A percentile compares a stretch with the other conserved stretches of the same genome.
Conservation (phyloP, 2,797 vertebrate species). For the Rousettus madagascariensis region DNA sequence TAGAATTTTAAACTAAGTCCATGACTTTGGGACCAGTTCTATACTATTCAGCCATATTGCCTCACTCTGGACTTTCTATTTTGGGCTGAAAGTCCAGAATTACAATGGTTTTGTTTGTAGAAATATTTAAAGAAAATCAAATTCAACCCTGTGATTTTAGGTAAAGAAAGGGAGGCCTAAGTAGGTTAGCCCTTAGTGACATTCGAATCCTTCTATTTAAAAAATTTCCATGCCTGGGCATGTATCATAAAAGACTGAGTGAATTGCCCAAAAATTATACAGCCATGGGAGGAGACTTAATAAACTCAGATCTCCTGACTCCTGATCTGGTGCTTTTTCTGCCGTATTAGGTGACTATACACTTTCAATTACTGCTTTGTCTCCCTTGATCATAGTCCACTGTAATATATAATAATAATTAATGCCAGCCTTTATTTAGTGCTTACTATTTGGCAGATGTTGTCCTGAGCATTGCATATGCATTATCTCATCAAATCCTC, state of each 20-base stretch:
- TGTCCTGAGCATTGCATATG: background rate
- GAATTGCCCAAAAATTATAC: background rate
- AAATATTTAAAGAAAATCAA: background rate
- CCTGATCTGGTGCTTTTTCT: background rate
- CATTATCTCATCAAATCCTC: background rate
- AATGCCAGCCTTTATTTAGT: background rate
- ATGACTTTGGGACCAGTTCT: background rate
- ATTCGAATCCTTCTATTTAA: background rate
- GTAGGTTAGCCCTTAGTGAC: background rate
- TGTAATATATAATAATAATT: background rate
- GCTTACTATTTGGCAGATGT: background rate
- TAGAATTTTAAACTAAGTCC: background rate
- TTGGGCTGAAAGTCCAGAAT: conserved; percentile 8
- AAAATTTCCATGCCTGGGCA: background rate
- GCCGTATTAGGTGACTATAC: background rate
- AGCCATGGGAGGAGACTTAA: background rate
- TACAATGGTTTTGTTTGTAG: background rate
- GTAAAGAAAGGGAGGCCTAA: background rate
- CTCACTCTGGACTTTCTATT: background rate
- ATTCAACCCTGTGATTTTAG: background rate
- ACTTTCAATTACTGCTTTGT: background rate
- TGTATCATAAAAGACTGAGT: background rate
- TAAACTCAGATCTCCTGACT: background rate
- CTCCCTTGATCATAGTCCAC: background rate
- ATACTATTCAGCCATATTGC: background rate